Percentiles rank a stretch among this genome's conserved stretches.
phyloP scores from a whole-genome alignment of 2,113 vertebrate species.

The Dicerorhinus sumatrensis region DNA sequence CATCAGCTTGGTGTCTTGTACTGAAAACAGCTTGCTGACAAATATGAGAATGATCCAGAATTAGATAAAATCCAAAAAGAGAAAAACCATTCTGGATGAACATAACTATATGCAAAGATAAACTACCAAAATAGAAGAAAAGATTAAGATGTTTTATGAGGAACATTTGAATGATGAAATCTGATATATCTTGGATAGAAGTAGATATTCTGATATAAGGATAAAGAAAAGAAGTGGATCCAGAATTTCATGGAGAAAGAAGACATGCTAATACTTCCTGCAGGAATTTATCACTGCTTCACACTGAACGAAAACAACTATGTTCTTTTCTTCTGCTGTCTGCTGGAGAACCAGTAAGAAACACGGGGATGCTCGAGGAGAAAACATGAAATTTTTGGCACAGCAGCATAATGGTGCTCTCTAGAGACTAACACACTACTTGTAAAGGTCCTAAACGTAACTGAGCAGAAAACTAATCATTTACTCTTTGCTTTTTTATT shows the following conservation, averaged over 20 bases:
- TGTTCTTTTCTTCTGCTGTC: slow-evolving; percentile 84
- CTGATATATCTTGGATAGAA: neutral
- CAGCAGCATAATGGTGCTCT: slow-evolving; percentile 42
- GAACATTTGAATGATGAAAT: slow-evolving; percentile 18
- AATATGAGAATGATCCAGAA: slow-evolving; percentile 90
- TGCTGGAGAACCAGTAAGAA: slow-evolving; percentile 92
- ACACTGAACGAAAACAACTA: slow-evolving; percentile 93
- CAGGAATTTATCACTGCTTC: slow-evolving; percentile 94
- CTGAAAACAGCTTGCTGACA: slow-evolving; percentile 91
- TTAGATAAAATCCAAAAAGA: slow-evolving; percentile 91
- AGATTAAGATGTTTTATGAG: slow-evolving; percentile 83
- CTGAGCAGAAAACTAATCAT: neutral
- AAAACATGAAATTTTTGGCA: slow-evolving; percentile 83
- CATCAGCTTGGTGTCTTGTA: slow-evolving; percentile 85
- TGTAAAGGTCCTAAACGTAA: neutral
- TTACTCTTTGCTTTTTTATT: slow-evolving; percentile 3
- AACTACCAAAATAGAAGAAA: slow-evolving; percentile 93
- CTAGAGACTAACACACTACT: neutral
- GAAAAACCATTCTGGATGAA: slow-evolving; percentile 92
- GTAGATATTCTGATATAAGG: neutral
- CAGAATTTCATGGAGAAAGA: slow-evolving; percentile 91
- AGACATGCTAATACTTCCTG: slow-evolving; percentile 92
- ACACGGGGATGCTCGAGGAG: slow-evolving; percentile 87
- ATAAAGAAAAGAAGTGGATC: neutral
- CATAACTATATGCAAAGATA: slow-evolving; percentile 90